Percentiles rank a stretch among this genome's conserved stretches.
Evolutionary conservation across 2,113 vertebrate genomes (phyloP).

Genomic region (Elaphurus davidianus): DNA sequence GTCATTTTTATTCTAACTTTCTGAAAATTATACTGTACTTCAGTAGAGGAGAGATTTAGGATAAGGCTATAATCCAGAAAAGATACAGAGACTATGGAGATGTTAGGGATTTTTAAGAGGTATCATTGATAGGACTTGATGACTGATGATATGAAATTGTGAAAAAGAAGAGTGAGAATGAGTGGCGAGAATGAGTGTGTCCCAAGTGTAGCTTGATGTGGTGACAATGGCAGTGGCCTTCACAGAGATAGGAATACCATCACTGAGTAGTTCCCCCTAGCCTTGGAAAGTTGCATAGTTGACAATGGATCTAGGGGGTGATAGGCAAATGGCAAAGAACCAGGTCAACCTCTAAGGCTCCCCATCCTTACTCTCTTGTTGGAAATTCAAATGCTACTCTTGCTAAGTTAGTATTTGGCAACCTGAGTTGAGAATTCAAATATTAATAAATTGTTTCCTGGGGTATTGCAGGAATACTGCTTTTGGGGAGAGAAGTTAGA

Average conservation of each 20-base stretch:
- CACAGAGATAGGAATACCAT: neutral
- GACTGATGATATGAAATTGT: neutral
- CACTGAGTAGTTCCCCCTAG: no score
- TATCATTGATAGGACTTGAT: neutral
- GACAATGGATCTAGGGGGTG: neutral
- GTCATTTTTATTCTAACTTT: constrained; percentile 26
- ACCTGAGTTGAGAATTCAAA: neutral
- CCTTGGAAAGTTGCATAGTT: neutral
- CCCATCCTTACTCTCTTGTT: neutral
- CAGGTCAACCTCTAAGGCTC: neutral
- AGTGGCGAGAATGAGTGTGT: neutral
- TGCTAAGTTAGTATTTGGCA: neutral
- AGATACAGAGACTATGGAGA: neutral
- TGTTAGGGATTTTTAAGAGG: neutral
- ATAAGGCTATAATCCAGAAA: neutral
- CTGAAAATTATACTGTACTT: neutral
- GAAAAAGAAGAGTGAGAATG: neutral
- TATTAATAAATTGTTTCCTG: neutral
- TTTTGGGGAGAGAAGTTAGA: neutral
- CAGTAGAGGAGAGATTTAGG: neutral
- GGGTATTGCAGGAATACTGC: neutral
- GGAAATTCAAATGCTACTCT: neutral
- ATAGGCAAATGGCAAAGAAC: neutral
- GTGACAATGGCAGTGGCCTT: neutral
- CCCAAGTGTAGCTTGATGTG: neutral